Percentiles rank a stretch among this genome's conserved stretches.
Conservation (phyloP, 2,888 invertebrate genomes). For the Synanthedon andrenaeformis region DNA sequence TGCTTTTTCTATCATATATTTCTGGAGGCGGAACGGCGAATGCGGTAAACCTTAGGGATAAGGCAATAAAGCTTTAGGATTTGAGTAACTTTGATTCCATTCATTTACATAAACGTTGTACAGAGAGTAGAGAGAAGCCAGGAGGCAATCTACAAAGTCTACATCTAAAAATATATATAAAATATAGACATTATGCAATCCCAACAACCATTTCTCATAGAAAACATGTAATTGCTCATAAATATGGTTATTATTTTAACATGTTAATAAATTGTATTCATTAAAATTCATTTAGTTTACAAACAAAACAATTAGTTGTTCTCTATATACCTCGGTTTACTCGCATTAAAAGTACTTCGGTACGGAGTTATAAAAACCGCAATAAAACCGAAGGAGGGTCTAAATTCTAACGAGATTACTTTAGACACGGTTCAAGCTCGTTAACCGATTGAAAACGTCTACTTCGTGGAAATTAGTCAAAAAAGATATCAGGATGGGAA, state of each 20-base stretch:
- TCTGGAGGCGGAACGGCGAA: conserved; percentile 8
- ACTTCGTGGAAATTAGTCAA: not conserved
- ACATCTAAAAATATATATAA: too few species aligned
- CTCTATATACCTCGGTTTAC: not conserved
- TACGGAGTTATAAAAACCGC: not conserved
- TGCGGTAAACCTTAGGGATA: conserved; percentile 7
- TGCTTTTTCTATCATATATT: conserved; percentile 10
- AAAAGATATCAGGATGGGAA: conserved; percentile 1
- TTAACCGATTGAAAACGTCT: conserved; percentile 1
- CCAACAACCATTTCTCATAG: too few species aligned
- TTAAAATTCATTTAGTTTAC: too few species aligned
- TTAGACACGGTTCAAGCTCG: not conserved
- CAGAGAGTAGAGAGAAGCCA: not conserved
- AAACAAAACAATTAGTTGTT: too few species aligned
- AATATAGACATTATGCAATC: too few species aligned
- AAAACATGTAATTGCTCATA: too few species aligned
- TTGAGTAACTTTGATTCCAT: conserved; percentile 1
- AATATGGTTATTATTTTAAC: too few species aligned
- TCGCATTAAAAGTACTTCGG: not conserved
- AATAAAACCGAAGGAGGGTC: not conserved
- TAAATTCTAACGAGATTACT: not conserved
- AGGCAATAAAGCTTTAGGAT: conserved; percentile 6
- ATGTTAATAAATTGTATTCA: too few species aligned
- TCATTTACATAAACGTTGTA: not conserved
- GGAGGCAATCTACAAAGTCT: not conserved